Conservation (phyloP, 1,140 invertebrate genomes). For the Drosophila elegans region DNA sequence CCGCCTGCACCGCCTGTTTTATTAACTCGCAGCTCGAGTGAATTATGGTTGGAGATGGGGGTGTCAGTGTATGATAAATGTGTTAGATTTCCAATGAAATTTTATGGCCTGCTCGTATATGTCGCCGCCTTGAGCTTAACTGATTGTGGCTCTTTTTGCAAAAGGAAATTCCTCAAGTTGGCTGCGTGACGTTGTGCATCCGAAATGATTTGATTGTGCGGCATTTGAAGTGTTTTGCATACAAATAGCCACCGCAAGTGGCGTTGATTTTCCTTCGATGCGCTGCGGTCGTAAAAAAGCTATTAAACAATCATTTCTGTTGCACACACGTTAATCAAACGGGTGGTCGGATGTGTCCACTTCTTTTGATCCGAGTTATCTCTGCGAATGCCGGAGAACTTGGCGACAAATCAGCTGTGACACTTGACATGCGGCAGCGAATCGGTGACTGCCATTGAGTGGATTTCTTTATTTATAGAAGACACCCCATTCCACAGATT, state of each 20-base stretch:
- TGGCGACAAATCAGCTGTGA: conserved; percentile 49
- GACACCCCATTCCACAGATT: conserved; percentile 2
- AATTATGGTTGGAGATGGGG: conserved; percentile 54
- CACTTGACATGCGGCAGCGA: conserved; percentile 53
- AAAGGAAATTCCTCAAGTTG: conserved; percentile 31
- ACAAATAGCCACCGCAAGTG: conserved; percentile 39
- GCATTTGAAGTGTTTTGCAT: conserved; percentile 74
- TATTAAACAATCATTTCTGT: conserved; percentile 23
- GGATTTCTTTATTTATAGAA: conserved; percentile 40
- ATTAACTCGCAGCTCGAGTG: conserved; percentile 41
- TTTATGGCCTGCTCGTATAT: conserved; percentile 51
- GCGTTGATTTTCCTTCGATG: conserved; percentile 41
- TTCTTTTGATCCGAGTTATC: conserved; percentile 1
- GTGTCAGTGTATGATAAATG: conserved; percentile 65
- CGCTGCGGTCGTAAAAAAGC: conserved; percentile 24
- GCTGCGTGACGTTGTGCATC: conserved; percentile 32
- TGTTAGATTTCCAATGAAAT: conserved; percentile 82
- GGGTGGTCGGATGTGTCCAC: conserved; percentile 23
- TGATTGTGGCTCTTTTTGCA: conserved; percentile 48
- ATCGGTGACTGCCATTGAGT: conserved; percentile 29
- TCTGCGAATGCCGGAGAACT: conserved; percentile 20
- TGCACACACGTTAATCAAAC: conserved; percentile 37
- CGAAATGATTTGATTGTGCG: conserved; percentile 46
- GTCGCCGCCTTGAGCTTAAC: conserved; percentile 54
- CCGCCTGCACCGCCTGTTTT: conserved; percentile 1